phyloP scores from a whole-genome alignment of 2,113 vertebrate genomes.

The Caracal caracal region DNA sequence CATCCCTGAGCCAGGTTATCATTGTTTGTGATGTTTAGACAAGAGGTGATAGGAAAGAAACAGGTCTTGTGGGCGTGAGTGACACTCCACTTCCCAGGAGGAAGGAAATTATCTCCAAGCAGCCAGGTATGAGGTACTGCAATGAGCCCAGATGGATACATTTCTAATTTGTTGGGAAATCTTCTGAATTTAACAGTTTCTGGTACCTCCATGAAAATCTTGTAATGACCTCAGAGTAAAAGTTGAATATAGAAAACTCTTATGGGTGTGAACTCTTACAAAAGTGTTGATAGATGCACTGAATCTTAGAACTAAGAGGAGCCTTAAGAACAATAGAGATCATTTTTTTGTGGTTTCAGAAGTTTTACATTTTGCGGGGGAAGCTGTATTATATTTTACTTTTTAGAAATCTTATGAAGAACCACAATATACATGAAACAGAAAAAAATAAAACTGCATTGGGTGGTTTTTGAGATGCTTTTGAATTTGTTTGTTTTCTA shows the following conservation, averaged over 20 bases:
- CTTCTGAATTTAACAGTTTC: background rate
- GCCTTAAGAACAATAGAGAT: background rate
- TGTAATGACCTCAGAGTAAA: slow-evolving; percentile 1
- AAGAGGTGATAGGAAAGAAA: background rate
- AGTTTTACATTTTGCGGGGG: background rate
- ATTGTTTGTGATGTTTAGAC: background rate
- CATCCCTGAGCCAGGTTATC: background rate
- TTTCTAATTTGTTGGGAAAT: background rate
- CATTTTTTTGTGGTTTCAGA: background rate
- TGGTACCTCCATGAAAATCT: background rate
- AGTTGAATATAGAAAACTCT: background rate
- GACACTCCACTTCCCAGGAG: background rate
- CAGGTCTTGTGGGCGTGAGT: background rate
- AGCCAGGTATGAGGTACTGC: background rate
- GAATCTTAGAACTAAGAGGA: background rate
- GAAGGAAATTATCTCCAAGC: background rate
- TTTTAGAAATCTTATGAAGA: slow-evolving; percentile 7
- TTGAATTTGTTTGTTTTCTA: background rate
- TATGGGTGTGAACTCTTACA: background rate
- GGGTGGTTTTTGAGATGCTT: background rate
- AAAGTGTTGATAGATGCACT: background rate
- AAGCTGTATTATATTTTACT: background rate
- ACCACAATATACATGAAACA: background rate
- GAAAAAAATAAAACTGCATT: background rate
- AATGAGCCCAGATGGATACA: background rate